Evolutionary conservation across 2,113 vertebrate species (phyloP).

Genomic region (Cynopterus brachyotis): DNA sequence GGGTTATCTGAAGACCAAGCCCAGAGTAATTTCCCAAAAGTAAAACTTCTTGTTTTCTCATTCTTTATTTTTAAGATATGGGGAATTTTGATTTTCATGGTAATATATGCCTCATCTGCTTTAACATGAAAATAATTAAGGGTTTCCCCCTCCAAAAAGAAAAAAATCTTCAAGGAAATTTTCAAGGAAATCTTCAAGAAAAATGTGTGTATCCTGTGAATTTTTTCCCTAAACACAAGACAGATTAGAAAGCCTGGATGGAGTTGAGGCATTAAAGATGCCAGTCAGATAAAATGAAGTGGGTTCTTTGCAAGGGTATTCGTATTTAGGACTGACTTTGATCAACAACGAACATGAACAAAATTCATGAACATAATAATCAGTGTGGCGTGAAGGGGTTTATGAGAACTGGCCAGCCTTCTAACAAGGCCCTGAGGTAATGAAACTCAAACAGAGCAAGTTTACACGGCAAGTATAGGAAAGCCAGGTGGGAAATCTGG

Average conservation of each 20-base stretch:
- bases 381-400: neutral
- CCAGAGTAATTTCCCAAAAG: conserved; percentile 20
- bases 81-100: neutral
- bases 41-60: neutral
- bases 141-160: neutral
- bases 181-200: neutral
- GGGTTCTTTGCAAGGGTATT: neutral
- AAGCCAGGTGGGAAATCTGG: neutral
- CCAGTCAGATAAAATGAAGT: conserved; percentile 4
- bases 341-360: neutral
- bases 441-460: neutral
- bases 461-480: neutral
- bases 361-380: neutral
- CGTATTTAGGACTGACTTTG: neutral
- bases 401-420: neutral
- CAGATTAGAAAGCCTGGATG: neutral
- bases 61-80: conserved; percentile 13
- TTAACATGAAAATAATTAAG: conserved; percentile 27
- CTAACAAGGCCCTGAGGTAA: neutral
- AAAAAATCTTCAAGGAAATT: neutral
- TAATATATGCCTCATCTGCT: neutral
- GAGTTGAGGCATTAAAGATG: neutral
- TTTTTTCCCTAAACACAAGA: neutral
- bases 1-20: neutral
- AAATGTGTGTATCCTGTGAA: neutral